Percentiles rank a stretch among this genome's conserved stretches.
These are phyloP conservation scores for Ophion slaviceki DNA, from an alignment of 2,888 invertebrate species.

Conservation along the genomic window DNA sequence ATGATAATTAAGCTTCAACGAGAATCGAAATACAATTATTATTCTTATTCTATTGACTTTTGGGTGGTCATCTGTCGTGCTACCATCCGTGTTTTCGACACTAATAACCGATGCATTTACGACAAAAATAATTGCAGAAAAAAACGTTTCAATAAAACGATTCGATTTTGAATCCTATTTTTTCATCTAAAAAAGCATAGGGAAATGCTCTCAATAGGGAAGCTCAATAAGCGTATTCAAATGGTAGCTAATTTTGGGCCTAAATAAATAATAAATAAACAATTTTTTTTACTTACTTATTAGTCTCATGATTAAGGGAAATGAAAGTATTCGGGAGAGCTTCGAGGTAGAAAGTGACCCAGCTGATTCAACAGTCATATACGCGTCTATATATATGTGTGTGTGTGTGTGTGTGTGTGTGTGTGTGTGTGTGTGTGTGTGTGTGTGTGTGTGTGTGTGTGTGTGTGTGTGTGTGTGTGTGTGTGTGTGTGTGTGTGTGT, in stretches of 20 bases:
- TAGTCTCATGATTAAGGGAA: slow-evolving; percentile 25
- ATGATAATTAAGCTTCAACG: not conserved
- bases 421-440: not conserved
- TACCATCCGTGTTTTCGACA: slow-evolving; percentile 35
- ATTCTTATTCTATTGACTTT: not conserved
- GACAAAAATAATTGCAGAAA: not conserved
- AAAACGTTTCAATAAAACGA: not conserved
- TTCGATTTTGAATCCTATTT: not conserved
- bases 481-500: not conserved
- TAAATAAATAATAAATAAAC: not conserved
- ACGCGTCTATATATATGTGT: slow-evolving; percentile 1
- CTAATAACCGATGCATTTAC: not conserved
- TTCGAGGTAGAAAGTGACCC: slow-evolving; percentile 54
- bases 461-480: not conserved
- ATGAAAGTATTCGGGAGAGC: slow-evolving; percentile 46
- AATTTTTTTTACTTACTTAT: slow-evolving; percentile 2
- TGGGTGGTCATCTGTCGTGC: not conserved
- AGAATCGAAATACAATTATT: not conserved
- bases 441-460: not conserved
- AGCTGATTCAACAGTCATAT: slow-evolving; percentile 29
- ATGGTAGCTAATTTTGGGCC: not conserved
- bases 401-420: not conserved
- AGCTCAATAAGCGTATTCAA: not conserved
- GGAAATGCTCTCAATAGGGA: not conserved
- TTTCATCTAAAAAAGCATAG: not conserved